Percentiles rank a stretch among this genome's conserved stretches.
These are phyloP conservation scores for Notodonta dromedarius DNA, from an alignment of 2,888 invertebrate genomes.

Conservation along the genomic window DNA sequence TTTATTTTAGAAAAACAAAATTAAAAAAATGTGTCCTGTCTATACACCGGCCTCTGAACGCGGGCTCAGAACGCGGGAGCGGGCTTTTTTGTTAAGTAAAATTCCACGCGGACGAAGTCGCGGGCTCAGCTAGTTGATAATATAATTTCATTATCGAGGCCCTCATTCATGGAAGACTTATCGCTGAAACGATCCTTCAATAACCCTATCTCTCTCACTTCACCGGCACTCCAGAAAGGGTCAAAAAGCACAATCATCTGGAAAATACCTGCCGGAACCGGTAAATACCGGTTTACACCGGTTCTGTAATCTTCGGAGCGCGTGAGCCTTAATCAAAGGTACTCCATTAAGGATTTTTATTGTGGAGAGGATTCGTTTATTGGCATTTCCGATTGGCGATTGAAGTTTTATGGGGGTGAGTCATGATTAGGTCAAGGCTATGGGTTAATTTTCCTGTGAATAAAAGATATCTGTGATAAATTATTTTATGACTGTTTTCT, in stretches of 20 bases:
- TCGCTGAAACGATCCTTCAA: no score
- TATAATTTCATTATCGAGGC: no score
- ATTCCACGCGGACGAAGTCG: no score
- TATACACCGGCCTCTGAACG: no score
- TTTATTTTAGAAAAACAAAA: no score
- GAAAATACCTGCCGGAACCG: constrained; percentile 23
- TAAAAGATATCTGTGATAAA: no score
- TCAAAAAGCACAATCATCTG: constrained; percentile 22
- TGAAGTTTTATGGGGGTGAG: constrained; percentile 18
- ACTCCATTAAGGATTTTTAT: constrained; percentile 32
- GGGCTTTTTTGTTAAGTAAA: no score
- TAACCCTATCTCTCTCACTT: constrained; percentile 17
- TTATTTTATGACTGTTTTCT: no score
- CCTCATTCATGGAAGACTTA: no score
- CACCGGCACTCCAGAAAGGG: constrained; percentile 15
- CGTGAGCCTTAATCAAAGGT: constrained; percentile 31
- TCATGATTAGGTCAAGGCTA: constrained; percentile 4
- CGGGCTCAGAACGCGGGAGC: no score
- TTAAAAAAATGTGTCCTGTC: no score
- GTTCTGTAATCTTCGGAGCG: constrained; percentile 16
- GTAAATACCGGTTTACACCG: constrained; percentile 29
- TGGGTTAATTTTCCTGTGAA: neutral
- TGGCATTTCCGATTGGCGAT: constrained; percentile 15
- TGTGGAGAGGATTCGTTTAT: constrained; percentile 28
- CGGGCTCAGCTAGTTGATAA: no score